Conservation (phyloP, 2,113 vertebrate genomes). For the Coryphaenoides rupestris region DNA sequence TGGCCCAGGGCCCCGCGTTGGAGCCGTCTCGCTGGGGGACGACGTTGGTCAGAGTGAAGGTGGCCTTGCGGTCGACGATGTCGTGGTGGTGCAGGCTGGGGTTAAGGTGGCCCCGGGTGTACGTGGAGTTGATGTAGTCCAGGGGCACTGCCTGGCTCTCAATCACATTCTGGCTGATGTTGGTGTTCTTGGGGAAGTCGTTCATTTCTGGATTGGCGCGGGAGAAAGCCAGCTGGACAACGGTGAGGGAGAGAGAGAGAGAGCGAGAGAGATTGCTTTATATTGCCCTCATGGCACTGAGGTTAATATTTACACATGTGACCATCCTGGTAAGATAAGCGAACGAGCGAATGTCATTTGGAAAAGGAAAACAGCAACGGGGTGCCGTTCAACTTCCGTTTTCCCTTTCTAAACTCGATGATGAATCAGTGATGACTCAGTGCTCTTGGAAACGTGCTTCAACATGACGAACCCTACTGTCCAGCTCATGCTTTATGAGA, state of each 20-base stretch:
- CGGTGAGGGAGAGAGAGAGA: neutral
- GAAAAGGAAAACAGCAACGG: too few relatives aligned
- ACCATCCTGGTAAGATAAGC: too few relatives aligned
- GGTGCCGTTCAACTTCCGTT: too few relatives aligned
- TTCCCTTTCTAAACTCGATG: too few relatives aligned
- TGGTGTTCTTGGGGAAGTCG: conserved; percentile 2
- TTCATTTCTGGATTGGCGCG: conserved; percentile 48
- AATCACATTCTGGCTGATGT: conserved; percentile 62
- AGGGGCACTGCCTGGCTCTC: conserved; percentile 57
- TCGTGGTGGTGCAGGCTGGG: conserved; percentile 66
- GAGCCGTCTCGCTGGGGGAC: conserved; percentile 73
- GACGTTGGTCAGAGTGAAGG: conserved; percentile 79
- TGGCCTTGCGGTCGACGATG: conserved; percentile 49
- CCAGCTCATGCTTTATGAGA: too few relatives aligned
- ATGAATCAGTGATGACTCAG: too few relatives aligned
- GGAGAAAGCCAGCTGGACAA: conserved; percentile 47
- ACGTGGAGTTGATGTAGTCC: conserved; percentile 55
- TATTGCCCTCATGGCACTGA: neutral
- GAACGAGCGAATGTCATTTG: too few relatives aligned
- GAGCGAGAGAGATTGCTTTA: neutral
- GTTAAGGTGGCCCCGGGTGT: conserved; percentile 73
- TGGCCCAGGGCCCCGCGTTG: conserved; percentile 67
- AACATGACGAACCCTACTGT: too few relatives aligned
- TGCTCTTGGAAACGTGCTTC: too few relatives aligned
- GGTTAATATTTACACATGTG: neutral